phyloP scores from a whole-genome alignment of 2,888 invertebrate species.

The Arrhopalites spinosus region DNA sequence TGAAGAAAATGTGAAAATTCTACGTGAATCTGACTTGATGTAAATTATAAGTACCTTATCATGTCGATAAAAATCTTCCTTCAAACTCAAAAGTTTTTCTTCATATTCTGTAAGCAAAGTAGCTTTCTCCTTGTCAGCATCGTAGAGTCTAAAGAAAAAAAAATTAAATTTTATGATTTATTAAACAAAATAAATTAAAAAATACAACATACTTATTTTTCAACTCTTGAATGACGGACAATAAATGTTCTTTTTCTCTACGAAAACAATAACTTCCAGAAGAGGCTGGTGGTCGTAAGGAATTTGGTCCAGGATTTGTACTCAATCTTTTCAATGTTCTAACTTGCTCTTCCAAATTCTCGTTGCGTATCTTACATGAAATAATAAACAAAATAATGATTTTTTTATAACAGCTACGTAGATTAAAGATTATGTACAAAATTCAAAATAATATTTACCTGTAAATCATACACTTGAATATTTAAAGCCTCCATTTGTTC shows the following conservation, averaged over 20 bases:
- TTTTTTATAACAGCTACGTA: neutral
- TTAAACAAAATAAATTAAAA: neutral
- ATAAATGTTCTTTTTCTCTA: constrained; percentile 31
- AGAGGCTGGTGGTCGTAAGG: neutral
- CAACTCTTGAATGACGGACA: constrained; percentile 28
- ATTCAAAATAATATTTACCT: too few species aligned
- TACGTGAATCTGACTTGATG: too few species aligned
- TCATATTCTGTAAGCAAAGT: neutral
- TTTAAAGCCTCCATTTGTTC: constrained; percentile 26
- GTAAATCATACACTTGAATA: constrained; percentile 7
- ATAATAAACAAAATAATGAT: neutral
- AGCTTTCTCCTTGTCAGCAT: constrained; percentile 8
- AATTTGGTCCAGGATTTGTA: neutral
- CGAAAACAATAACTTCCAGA: constrained; percentile 31
- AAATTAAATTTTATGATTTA: too few species aligned
- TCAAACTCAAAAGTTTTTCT: constrained; percentile 10
- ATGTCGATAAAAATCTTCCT: neutral
- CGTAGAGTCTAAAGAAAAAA: constrained; percentile 21
- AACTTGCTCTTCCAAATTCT: constrained; percentile 27
- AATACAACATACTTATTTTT: constrained; percentile 14
- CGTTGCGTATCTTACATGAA: constrained; percentile 13
- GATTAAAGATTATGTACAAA: neutral
- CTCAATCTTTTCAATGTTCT: neutral
- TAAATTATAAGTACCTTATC: too few species aligned
- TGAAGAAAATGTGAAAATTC: too few species aligned